Evolutionary conservation across 1,140 invertebrate species (phyloP).

Genomic region (Scaptomyza graminum): DNA sequence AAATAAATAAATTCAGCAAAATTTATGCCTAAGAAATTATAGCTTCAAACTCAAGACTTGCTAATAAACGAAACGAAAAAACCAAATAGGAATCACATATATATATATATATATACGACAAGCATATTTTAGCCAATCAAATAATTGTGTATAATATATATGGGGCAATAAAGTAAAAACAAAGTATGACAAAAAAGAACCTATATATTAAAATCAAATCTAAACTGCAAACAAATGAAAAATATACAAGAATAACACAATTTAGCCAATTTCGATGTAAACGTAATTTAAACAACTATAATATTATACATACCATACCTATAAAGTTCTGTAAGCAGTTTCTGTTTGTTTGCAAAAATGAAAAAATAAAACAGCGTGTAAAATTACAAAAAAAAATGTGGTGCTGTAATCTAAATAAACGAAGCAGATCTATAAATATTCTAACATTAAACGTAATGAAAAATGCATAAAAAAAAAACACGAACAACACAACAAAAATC

Average conservation of each 20-base stretch:
- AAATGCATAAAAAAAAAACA: background rate
- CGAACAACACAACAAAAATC: constrained; percentile 36
- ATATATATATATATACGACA: constrained; percentile 36
- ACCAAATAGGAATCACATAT: constrained; percentile 22
- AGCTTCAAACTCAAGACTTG: constrained; percentile 80
- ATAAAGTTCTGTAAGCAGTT: constrained; percentile 46
- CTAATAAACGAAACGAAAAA: constrained; percentile 50
- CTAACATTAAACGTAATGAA: constrained; percentile 25
- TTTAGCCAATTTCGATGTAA: constrained; percentile 62
- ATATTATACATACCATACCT: constrained; percentile 32
- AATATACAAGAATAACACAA: constrained; percentile 32
- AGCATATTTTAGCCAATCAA: constrained; percentile 66
- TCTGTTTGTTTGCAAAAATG: constrained; percentile 60
- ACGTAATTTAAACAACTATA: constrained; percentile 56
- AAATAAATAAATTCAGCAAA: constrained; percentile 45
- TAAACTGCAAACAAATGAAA: background rate
- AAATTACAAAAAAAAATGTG: constrained; percentile 67
- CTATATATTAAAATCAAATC: constrained; percentile 26
- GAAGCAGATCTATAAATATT: constrained; percentile 39
- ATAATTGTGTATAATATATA: constrained; percentile 78
- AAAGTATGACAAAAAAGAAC: background rate
- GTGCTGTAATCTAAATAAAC: constrained; percentile 68
- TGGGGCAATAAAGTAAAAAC: constrained; percentile 48
- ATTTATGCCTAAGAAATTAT: constrained; percentile 72
- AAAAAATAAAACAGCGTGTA: constrained; percentile 50